A percentile compares a stretch with the other conserved stretches of the same genome.
Conservation (phyloP, 2,888 invertebrate genomes). For the Agonopterix arenella region DNA sequence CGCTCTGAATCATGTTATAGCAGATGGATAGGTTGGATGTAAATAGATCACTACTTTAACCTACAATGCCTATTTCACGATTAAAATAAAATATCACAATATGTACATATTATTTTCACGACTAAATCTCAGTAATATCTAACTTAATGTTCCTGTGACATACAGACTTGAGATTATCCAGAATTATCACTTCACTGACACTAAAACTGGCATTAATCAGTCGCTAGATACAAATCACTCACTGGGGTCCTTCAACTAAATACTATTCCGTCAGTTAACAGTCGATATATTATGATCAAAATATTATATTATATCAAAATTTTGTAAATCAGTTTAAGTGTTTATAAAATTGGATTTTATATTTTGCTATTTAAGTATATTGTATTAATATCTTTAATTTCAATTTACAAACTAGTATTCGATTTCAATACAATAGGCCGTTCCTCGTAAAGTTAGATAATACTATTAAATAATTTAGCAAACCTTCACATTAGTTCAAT, state of each 20-base stretch:
- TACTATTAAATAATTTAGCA: conserved; percentile 45
- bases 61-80: conserved; percentile 62
- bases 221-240: conserved; percentile 1
- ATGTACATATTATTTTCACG: conserved; percentile 68
- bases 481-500: conserved; percentile 30
- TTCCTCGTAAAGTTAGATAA: conserved; percentile 36
- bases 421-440: conserved; percentile 32
- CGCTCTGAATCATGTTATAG: conserved; percentile 32
- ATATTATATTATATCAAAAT: background rate
- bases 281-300: conserved; percentile 1
- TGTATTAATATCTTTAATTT: conserved; percentile 1
- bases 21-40: conserved; percentile 47
- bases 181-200: conserved; percentile 1
- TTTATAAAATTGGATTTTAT: conserved; percentile 1
- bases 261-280: background rate
- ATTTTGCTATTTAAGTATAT: background rate
- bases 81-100: conserved; percentile 76
- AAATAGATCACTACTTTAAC: conserved; percentile 47
- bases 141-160: conserved; percentile 41
- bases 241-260: conserved; percentile 1
- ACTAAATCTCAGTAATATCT: conserved; percentile 56
- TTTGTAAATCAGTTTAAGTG: background rate
- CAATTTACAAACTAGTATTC: conserved; percentile 23
- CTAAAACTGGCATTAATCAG: background rate
- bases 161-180: conserved; percentile 21